Percentiles rank a stretch among this genome's conserved stretches.
Evolutionary conservation across 2,113 vertebrate genomes (phyloP).

Genomic region (Calcarius ornatus): DNA sequence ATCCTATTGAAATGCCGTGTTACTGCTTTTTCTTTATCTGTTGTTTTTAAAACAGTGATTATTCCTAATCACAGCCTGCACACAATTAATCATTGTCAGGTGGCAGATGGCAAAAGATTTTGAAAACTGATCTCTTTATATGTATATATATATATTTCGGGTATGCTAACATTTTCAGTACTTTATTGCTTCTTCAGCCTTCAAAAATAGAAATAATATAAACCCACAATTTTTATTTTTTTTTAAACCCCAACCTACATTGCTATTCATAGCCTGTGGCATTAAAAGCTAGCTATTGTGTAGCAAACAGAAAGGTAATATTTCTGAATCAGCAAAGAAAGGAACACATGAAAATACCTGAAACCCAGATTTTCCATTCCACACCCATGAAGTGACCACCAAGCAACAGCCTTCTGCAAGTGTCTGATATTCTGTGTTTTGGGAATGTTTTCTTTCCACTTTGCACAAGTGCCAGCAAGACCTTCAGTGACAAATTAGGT

Average conservation of each 20-base stretch:
- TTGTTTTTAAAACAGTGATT: background rate
- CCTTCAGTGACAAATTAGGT: background rate
- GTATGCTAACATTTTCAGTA: background rate
- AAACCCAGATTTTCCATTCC: background rate
- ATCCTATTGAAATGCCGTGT: background rate
- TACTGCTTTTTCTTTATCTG: background rate
- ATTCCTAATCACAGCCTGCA: background rate
- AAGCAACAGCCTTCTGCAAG: background rate
- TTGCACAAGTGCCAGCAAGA: background rate
- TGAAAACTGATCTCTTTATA: background rate
- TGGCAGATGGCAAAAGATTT: background rate
- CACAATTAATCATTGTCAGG: background rate
- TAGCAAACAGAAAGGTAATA: background rate
- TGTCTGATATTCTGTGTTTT: accelerated
- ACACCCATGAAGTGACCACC: background rate
- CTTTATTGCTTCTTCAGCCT: background rate
- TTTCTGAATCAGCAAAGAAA: background rate
- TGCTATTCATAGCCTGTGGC: background rate
- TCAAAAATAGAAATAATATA: background rate
- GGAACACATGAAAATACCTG: background rate
- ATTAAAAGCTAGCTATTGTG: background rate
- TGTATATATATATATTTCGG: background rate
- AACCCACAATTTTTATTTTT: background rate
- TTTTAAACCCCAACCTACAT: background rate
- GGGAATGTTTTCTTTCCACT: background rate